Percentiles rank a stretch among this genome's conserved stretches.
Evolutionary conservation across 2,113 vertebrate species (phyloP).

Genomic region (Apteryx owenii): DNA sequence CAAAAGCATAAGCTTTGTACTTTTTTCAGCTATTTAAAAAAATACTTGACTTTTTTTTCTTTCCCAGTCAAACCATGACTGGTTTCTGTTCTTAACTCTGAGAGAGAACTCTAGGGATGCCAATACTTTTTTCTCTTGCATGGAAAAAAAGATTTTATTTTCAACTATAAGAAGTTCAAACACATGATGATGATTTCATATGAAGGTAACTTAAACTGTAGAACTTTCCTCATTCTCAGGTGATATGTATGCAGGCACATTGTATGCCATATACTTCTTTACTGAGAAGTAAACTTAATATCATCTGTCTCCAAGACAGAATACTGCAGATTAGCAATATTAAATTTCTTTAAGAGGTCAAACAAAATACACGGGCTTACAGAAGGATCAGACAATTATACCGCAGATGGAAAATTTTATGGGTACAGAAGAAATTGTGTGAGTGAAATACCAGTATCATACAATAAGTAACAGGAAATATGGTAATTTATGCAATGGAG

Average conservation of each 20-base stretch:
- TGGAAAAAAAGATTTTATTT: constrained; percentile 47
- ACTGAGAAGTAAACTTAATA: constrained; percentile 38
- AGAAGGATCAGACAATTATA: constrained; percentile 73
- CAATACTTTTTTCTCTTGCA: constrained; percentile 13
- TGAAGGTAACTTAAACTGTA: constrained; percentile 44
- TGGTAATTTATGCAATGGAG: constrained; percentile 72
- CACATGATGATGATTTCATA: constrained; percentile 52
- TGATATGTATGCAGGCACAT: background rate
- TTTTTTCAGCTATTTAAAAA: constrained; percentile 47
- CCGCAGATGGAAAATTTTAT: constrained; percentile 75
- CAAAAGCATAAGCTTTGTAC: background rate
- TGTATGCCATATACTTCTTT: constrained; percentile 35
- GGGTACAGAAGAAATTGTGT: constrained; percentile 55
- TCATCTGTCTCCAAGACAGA: constrained; percentile 24
- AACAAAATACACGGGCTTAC: constrained; percentile 58
- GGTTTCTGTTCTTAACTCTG: constrained; percentile 5
- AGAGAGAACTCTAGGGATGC: background rate
- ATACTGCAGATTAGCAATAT: constrained; percentile 34
- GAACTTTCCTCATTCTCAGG: background rate
- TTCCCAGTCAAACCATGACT: background rate
- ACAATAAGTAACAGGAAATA: constrained; percentile 80
- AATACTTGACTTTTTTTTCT: background rate
- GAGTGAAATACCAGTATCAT: constrained; percentile 73
- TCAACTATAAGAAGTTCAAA: constrained; percentile 31
- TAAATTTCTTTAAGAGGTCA: constrained; percentile 48